Conservation (phyloP, 2,113 vertebrate species). For the Andinoacara biseriatus region DNA sequence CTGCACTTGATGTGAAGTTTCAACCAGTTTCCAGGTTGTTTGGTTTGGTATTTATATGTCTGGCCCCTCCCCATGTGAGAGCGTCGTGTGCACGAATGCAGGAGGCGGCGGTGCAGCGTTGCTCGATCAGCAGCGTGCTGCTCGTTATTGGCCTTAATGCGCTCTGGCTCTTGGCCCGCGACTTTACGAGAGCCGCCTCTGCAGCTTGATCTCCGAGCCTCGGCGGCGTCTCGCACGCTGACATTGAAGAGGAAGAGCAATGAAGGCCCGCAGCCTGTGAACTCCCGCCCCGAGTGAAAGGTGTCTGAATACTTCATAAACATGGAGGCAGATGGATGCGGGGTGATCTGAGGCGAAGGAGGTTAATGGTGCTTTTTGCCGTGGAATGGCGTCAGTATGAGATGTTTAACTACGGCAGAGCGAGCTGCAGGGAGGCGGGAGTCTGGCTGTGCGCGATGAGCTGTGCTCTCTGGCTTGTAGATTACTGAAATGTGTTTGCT, state of each 20-base stretch:
- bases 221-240: neutral
- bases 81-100: neutral
- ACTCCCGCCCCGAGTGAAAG: neutral
- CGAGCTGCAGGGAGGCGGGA: neutral
- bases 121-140: neutral
- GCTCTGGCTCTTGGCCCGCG: neutral
- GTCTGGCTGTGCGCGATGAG: neutral
- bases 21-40: neutral
- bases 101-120: neutral
- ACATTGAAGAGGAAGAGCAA: neutral
- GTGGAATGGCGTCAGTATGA: constrained; percentile 1
- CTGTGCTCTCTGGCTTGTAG: neutral
- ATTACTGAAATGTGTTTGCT: neutral
- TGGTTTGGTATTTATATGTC: neutral
- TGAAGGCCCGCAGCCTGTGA: constrained; percentile 1
- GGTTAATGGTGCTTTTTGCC: constrained; percentile 43
- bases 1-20: neutral
- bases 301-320: constrained; percentile 13
- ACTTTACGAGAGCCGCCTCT: neutral
- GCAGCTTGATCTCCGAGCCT: constrained; percentile 22
- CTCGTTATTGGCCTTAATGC: constrained; percentile 10
- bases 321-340: constrained; percentile 17
- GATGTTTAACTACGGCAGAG: neutral
- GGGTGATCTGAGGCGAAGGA: constrained; percentile 11
- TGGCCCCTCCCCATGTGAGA: neutral